Percentiles rank a stretch among this genome's conserved stretches.
phyloP scores from a whole-genome alignment of 2,797 vertebrate genomes.

The Chelidonichthys spinosus region DNA sequence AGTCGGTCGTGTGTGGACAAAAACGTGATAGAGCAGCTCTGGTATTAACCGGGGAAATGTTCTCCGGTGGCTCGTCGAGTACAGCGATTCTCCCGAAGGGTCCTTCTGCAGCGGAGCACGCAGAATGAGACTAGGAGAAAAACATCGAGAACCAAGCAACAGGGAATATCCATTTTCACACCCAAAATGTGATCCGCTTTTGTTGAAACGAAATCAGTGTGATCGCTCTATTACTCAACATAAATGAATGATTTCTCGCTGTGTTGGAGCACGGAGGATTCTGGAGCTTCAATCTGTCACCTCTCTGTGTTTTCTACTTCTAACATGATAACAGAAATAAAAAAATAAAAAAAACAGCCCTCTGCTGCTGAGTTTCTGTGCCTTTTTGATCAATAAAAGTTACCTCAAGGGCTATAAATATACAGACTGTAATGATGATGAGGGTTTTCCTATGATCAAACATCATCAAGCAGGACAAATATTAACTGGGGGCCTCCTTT shows the following conservation, averaged over 20 bases:
- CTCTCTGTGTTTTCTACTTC: conserved; percentile 10
- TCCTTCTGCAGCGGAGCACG: conserved; percentile 1
- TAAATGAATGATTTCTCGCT: conserved; percentile 37
- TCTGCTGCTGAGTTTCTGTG: conserved; percentile 14
- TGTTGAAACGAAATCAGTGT: conserved; percentile 62
- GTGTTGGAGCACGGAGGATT: not conserved
- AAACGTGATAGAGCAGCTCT: conserved; percentile 50
- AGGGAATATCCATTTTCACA: conserved; percentile 50
- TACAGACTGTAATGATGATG: conserved; percentile 8
- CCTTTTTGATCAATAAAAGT: conserved; percentile 34
- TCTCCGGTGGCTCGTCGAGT: conserved; percentile 38
- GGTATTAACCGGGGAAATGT: conserved; percentile 34
- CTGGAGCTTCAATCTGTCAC: conserved; percentile 22
- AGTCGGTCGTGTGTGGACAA: conserved; percentile 36
- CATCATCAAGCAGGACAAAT: not conserved
- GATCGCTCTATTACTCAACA: conserved; percentile 53
- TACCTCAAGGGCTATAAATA: conserved; percentile 12
- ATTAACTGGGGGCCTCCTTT: not conserved
- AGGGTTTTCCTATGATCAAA: conserved; percentile 12
- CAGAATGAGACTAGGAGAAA: conserved; percentile 6
- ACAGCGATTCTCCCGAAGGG: conserved; percentile 44
- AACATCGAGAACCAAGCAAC: conserved; percentile 20
- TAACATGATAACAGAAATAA: conserved; percentile 26
- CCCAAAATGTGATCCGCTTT: conserved; percentile 57
- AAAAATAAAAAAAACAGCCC: conserved; percentile 34